These are phyloP conservation scores for Sandelia bainsii DNA, from an alignment of 2,797 vertebrate genomes.

Conservation along the genomic window DNA sequence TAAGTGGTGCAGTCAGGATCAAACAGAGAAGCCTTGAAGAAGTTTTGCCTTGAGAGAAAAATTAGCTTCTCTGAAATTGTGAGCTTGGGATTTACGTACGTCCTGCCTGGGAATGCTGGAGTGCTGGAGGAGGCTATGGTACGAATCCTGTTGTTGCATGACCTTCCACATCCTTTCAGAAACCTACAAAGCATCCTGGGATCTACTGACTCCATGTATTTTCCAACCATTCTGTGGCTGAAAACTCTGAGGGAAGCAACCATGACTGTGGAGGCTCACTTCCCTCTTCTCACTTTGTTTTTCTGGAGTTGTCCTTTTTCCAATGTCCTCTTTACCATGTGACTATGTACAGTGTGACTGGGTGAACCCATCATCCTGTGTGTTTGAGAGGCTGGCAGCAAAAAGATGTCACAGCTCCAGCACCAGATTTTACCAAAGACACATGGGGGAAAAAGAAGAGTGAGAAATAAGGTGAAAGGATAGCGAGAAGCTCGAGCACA, in stretches of 20 bases:
- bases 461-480: slow-evolving; percentile 39
- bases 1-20: too few relatives aligned
- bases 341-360: slow-evolving; percentile 61
- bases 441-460: slow-evolving; percentile 32
- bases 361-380: slow-evolving; percentile 38
- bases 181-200: slow-evolving; percentile 36
- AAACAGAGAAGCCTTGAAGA: slow-evolving; percentile 20
- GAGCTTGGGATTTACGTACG: not conserved
- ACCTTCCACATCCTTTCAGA: slow-evolving; percentile 10
- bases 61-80: slow-evolving; percentile 32
- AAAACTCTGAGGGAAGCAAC: slow-evolving; percentile 20
- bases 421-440: slow-evolving; percentile 1
- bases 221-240: slow-evolving; percentile 13
- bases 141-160: slow-evolving; percentile 27
- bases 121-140: slow-evolving; percentile 53
- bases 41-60: slow-evolving; percentile 39
- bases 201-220: not conserved
- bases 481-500: slow-evolving; percentile 59
- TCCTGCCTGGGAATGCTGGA: slow-evolving; percentile 56
- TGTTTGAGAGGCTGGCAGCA: slow-evolving; percentile 27
- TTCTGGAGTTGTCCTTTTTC: slow-evolving; percentile 21
- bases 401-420: slow-evolving; percentile 33
- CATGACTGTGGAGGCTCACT: slow-evolving; percentile 32
- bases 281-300: slow-evolving; percentile 1
- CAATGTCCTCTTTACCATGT: slow-evolving; percentile 21